These are phyloP conservation scores for Pteropus rufus DNA, from an alignment of 2,797 vertebrate species.

Conservation along the genomic window DNA sequence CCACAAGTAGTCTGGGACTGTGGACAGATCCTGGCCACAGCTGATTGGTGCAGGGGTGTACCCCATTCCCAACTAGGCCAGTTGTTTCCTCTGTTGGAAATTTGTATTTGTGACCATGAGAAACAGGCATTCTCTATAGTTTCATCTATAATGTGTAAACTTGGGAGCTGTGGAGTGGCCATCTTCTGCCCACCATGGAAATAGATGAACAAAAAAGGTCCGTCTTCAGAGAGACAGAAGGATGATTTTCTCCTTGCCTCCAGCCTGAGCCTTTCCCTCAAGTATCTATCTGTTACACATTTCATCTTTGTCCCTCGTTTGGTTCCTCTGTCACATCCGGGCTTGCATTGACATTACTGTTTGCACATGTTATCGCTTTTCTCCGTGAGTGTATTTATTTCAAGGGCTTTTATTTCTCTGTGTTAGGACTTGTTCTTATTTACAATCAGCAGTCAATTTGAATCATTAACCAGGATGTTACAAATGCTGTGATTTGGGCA, in stretches of 20 bases:
- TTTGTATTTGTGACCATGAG: not conserved
- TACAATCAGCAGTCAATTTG: not conserved
- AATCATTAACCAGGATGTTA: not conserved
- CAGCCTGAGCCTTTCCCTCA: not conserved
- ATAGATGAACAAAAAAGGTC: not conserved
- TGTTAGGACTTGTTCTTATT: constrained; percentile 5
- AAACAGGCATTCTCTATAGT: not conserved
- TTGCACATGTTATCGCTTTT: not conserved
- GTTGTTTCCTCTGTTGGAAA: not conserved
- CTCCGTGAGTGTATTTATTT: not conserved
- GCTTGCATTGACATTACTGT: not conserved
- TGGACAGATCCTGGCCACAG: not conserved
- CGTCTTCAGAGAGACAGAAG: not conserved
- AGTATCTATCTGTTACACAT: not conserved
- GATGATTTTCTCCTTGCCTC: not conserved
- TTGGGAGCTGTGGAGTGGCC: not conserved
- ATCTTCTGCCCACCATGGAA: not conserved
- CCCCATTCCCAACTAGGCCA: not conserved
- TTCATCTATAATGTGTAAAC: not conserved
- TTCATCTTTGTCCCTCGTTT: not conserved
- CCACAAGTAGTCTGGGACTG: not conserved
- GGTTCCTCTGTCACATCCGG: not conserved
- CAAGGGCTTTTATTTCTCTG: not conserved
- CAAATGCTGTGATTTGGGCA: not conserved
- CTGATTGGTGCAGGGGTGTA: not conserved